A percentile compares a stretch with the other conserved stretches of the same genome.
These are phyloP conservation scores for Xiphophorus maculatus DNA, from an alignment of 2,113 vertebrate species.

Conservation along the genomic window DNA sequence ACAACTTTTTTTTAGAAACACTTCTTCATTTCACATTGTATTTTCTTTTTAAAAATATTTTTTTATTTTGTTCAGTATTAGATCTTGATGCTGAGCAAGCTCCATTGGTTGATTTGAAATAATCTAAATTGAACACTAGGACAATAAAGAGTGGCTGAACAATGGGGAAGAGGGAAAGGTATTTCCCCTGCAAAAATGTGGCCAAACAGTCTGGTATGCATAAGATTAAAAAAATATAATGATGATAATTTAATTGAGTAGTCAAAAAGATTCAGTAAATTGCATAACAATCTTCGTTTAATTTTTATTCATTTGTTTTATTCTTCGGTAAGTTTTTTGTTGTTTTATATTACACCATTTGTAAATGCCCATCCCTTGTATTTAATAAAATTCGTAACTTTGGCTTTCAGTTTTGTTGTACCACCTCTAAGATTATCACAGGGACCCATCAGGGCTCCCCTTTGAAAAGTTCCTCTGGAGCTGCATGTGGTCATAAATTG, in stretches of 20 bases:
- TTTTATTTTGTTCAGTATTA: not conserved
- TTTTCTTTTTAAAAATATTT: not conserved
- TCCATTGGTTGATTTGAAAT: constrained; percentile 28
- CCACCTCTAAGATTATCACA: not conserved
- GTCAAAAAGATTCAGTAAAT: too few species aligned
- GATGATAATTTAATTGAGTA: too few species aligned
- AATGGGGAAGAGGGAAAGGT: too few species aligned
- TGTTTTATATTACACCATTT: not conserved
- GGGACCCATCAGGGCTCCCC: not conserved
- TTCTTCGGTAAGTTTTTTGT: too few species aligned
- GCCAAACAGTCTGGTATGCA: not conserved
- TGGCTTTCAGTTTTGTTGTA: not conserved
- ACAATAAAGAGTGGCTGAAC: too few species aligned
- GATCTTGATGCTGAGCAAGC: constrained; percentile 5
- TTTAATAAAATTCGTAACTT: not conserved
- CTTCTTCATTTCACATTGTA: too few species aligned
- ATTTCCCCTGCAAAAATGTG: not conserved
- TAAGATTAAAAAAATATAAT: not conserved
- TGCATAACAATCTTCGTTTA: too few species aligned
- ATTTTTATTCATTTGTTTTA: too few species aligned
- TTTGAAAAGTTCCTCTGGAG: not conserved
- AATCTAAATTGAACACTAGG: constrained; percentile 22
- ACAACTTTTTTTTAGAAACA: too few species aligned
- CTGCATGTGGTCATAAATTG: not conserved
- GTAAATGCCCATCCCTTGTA: not conserved